Conservation (phyloP, 2,113 vertebrate genomes). For the Triplophysa siluroides region DNA sequence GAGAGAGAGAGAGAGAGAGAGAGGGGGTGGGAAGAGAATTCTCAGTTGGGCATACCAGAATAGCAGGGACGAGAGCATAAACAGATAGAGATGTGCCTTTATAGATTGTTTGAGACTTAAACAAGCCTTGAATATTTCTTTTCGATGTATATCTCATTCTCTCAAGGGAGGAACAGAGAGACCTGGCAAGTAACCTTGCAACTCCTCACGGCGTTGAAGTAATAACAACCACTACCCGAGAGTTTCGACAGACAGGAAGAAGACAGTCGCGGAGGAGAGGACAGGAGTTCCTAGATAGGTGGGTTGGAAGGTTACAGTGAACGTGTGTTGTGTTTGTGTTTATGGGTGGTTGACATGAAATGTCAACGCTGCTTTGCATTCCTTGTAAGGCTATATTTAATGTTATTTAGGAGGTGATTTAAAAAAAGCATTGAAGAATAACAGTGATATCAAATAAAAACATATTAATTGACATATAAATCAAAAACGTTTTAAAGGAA, state of each 20-base stretch:
- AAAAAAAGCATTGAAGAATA: background rate
- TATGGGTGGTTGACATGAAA: background rate
- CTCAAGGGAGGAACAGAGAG: conserved; percentile 31
- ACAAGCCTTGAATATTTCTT: conserved; percentile 3
- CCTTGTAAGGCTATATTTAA: background rate
- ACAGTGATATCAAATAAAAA: background rate
- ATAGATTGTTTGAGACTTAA: conserved; percentile 13
- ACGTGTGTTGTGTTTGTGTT: background rate
- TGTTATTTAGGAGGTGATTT: background rate
- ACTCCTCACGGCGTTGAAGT: conserved; percentile 9
- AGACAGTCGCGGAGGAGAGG: conserved; percentile 4
- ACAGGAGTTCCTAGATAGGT: conserved; percentile 30
- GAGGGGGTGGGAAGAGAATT: conserved; percentile 48
- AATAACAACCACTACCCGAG: conserved; percentile 8
- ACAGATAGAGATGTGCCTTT: conserved; percentile 36
- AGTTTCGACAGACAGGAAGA: background rate
- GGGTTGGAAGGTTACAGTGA: conserved; percentile 1
- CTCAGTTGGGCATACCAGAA: conserved; percentile 55
- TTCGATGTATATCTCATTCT: background rate
- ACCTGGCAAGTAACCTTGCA: conserved; percentile 32
- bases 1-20: conserved; percentile 42
- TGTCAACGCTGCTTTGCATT: background rate
- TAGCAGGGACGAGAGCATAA: conserved; percentile 41
- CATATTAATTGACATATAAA: background rate
- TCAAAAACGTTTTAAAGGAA: background rate